These are phyloP conservation scores for Cygnus atratus DNA, from an alignment of 2,113 vertebrate genomes.

Conservation along the genomic window DNA sequence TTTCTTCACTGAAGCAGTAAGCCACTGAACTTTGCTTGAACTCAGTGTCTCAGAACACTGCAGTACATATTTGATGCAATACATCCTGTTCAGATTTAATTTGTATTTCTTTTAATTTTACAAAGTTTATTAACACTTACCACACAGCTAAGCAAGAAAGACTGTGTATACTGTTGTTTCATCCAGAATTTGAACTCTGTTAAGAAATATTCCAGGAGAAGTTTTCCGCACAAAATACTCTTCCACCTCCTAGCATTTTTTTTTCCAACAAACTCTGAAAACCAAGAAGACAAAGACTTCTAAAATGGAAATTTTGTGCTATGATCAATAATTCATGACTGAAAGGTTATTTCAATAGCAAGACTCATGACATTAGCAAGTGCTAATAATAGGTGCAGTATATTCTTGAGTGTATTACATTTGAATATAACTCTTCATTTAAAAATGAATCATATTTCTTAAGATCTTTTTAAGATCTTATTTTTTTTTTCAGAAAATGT, in stretches of 20 bases:
- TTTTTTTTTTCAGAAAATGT: background rate
- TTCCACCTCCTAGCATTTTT: background rate
- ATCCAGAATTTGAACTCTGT: constrained; percentile 31
- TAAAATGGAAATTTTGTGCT: background rate
- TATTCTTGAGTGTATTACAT: background rate
- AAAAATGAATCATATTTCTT: background rate
- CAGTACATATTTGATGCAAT: constrained; percentile 51
- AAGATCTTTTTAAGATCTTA: background rate
- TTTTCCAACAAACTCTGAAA: background rate
- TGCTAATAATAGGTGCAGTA: background rate
- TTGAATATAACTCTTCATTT: background rate
- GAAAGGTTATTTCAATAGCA: background rate
- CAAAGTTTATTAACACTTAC: constrained; percentile 59
- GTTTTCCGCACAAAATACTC: background rate
- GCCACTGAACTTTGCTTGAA: constrained; percentile 73
- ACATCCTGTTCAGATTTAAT: constrained; percentile 51
- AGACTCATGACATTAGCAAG: background rate
- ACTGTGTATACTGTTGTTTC: background rate
- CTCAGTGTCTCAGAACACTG: constrained; percentile 31
- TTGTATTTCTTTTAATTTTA: constrained; percentile 64
- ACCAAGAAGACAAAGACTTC: background rate
- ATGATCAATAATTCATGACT: background rate
- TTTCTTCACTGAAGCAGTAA: constrained; percentile 27
- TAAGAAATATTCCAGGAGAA: background rate
- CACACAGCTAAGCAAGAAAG: constrained; percentile 12